These are phyloP conservation scores for Spizaetus ornatus DNA, from an alignment of 2,113 vertebrate species.

Conservation along the genomic window DNA sequence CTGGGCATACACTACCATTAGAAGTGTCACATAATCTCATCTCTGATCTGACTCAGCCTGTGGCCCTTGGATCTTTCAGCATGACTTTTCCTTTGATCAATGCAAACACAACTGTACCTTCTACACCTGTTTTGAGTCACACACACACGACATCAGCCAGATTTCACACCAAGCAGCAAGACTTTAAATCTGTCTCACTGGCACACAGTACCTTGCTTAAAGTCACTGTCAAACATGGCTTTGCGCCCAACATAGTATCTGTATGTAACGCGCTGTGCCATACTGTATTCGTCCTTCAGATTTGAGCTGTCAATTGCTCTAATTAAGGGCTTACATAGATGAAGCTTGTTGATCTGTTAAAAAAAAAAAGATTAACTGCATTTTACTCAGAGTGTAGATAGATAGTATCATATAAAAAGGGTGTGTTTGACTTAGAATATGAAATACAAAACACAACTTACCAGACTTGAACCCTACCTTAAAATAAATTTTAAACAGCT, in stretches of 20 bases:
- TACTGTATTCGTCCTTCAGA: slow-evolving; percentile 91
- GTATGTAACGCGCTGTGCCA: slow-evolving; percentile 92
- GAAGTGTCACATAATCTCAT: not conserved
- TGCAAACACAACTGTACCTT: not conserved
- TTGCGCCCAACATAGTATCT: slow-evolving; percentile 96
- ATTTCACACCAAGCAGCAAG: not conserved
- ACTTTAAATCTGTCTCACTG: not conserved
- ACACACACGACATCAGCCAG: not conserved
- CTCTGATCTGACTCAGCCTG: not conserved
- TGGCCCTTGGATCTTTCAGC: not conserved
- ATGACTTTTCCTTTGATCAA: not conserved
- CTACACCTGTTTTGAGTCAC: not conserved
- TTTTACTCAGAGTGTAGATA: not conserved
- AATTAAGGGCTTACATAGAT: slow-evolving; percentile 96
- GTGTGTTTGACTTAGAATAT: not conserved
- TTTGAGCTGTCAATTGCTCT: slow-evolving; percentile 97
- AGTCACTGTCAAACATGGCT: slow-evolving; percentile 98
- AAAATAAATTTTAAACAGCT: slow-evolving; percentile 99
- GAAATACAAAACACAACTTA: not conserved
- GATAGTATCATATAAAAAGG: not conserved
- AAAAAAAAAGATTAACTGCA: not conserved
- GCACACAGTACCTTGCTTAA: slow-evolving; percentile 83
- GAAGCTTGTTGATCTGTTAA: slow-evolving; percentile 93
- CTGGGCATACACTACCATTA: not conserved
- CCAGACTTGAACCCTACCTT: slow-evolving; percentile 78